Evolutionary conservation across 2,888 invertebrate species (phyloP).

Genomic region (Nymphalis polychloros): DNA sequence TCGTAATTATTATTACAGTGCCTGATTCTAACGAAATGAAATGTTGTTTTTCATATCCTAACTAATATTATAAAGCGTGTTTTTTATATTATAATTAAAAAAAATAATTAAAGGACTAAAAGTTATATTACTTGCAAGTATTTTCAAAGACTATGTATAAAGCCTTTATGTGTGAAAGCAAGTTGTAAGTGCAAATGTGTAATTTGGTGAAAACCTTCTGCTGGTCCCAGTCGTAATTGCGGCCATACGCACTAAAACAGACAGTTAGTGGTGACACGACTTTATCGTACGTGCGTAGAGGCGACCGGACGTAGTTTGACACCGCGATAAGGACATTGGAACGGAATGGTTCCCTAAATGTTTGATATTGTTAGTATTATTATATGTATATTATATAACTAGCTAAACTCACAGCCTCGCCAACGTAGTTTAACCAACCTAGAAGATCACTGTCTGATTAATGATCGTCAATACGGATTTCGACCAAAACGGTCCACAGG

Average conservation of each 20-base stretch:
- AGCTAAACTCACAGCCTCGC: too few relatives aligned
- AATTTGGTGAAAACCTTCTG: not conserved
- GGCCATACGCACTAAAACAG: not conserved
- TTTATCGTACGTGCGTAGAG: conserved; percentile 6
- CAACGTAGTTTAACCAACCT: too few relatives aligned
- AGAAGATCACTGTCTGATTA: too few relatives aligned
- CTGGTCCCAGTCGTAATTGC: not conserved
- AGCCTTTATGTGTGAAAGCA: not conserved
- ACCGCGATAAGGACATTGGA: not conserved
- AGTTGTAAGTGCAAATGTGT: not conserved
- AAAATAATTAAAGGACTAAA: too few relatives aligned
- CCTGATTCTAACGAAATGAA: too few relatives aligned
- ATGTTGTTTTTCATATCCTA: too few relatives aligned
- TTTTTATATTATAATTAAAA: too few relatives aligned
- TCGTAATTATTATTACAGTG: too few relatives aligned
- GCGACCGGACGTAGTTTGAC: not conserved
- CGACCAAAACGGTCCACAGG: too few relatives aligned
- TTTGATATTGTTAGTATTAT: not conserved
- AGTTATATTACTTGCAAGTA: not conserved
- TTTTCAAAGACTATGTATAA: not conserved
- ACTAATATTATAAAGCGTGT: too few relatives aligned
- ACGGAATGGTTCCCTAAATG: not conserved
- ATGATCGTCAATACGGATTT: too few relatives aligned
- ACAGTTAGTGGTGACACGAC: conserved; percentile 6
- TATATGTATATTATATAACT: too few relatives aligned